These are phyloP conservation scores for Orthosia gothica DNA, from an alignment of 2,888 invertebrate species.

Conservation along the genomic window DNA sequence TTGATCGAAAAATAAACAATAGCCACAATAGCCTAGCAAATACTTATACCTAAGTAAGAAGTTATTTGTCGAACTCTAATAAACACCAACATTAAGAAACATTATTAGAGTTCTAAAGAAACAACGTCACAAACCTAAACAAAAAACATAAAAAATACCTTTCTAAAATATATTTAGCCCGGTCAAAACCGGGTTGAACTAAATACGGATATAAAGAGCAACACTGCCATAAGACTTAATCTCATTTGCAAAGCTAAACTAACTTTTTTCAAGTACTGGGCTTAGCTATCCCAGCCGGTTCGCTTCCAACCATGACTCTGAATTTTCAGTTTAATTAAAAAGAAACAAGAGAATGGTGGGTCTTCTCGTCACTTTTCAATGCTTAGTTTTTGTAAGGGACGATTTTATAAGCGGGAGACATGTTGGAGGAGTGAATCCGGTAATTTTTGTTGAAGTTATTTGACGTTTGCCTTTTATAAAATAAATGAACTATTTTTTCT, in stretches of 20 bases:
- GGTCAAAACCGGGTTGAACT: slow-evolving; percentile 60
- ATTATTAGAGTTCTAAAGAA: slow-evolving; percentile 2
- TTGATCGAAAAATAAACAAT: no score
- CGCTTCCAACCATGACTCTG: slow-evolving; percentile 79
- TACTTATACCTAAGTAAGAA: no score
- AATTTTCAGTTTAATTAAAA: slow-evolving; percentile 89
- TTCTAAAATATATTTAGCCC: slow-evolving; percentile 28
- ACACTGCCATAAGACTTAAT: slow-evolving; percentile 78
- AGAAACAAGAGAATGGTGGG: slow-evolving; percentile 71
- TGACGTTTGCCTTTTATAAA: not conserved
- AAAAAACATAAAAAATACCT: not conserved
- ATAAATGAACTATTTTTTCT: no score
- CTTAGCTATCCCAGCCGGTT: slow-evolving; percentile 73
- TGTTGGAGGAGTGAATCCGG: slow-evolving; percentile 19
- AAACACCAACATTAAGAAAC: no score
- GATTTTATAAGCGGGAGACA: slow-evolving; percentile 41
- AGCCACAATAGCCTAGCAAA: no score
- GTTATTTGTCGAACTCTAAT: not conserved
- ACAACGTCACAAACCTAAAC: not conserved
- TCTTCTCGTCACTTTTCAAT: slow-evolving; percentile 76
- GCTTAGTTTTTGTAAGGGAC: slow-evolving; percentile 78
- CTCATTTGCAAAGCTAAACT: slow-evolving; percentile 84
- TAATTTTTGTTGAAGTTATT: not conserved
- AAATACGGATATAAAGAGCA: slow-evolving; percentile 71
- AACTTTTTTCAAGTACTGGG: slow-evolving; percentile 78